These are phyloP conservation scores for Ptychadena robeensis DNA, from an alignment of 2,797 vertebrate species.

Conservation along the genomic window DNA sequence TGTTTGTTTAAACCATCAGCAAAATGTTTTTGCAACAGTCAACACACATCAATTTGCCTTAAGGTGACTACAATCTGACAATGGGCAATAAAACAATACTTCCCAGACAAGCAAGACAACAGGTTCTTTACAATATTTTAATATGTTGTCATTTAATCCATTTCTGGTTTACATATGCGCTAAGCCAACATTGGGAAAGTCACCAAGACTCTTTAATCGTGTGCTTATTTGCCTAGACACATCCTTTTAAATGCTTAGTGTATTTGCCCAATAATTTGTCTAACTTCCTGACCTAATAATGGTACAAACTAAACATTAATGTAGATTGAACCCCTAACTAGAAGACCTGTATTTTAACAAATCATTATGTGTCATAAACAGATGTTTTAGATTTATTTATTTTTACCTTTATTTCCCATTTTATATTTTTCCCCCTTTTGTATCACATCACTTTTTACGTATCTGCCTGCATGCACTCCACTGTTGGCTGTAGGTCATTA, in stretches of 20 bases:
- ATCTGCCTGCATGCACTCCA: too few species aligned
- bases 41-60: constrained; percentile 54
- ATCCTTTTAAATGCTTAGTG: neutral
- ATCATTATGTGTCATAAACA: too few species aligned
- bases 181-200: neutral
- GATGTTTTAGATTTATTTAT: too few species aligned
- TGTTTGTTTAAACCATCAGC: constrained; percentile 78
- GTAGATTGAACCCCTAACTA: neutral
- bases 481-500: too few species aligned
- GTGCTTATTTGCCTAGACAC: neutral
- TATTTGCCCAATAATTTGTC: neutral
- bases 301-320: neutral
- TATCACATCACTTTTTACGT: too few species aligned
- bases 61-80: constrained; percentile 36
- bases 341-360: too few species aligned
- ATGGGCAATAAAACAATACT: neutral
- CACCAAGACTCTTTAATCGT: neutral
- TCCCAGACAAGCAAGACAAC: neutral
- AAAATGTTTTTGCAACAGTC: constrained; percentile 71
- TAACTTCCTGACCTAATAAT: neutral
- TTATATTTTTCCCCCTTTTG: too few species aligned
- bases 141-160: neutral
- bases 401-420: too few species aligned
- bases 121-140: neutral
- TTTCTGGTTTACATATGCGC: neutral